Base-by-base conservation (phyloP, 2,888 invertebrate species). In the Phrixothrix hirtus region DNA sequence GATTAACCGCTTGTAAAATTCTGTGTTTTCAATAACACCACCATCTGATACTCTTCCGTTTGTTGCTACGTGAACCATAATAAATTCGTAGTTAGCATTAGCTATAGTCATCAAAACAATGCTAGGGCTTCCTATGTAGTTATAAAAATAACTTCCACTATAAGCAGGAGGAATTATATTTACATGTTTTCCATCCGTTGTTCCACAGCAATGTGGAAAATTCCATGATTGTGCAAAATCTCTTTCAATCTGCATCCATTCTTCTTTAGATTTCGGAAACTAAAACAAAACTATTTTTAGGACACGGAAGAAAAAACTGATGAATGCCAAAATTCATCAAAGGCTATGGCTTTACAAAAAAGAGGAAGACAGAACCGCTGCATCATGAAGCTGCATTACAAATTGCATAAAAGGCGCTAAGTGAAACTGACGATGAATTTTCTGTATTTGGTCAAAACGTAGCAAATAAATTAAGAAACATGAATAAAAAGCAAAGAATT, bases 1-100 rank as follows among this genome's bases (percentile, higher is more conserved):
- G 9, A 2, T 2, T 4, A 4, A 4, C 10, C 10, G 9, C 10
- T 27, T 27, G 27, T 7, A 27, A 27, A 27, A 27, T 27, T 27
- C 10, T 4, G 27, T 27, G 10, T 27, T 27, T 27, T 27, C 9
- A 9, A 27, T 27, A 10, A 7, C 27, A 4, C 27, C n/a, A n/a
- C n/a, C n/a, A n/a, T n/a, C n/a, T n/a, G n/a, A n/a, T 27, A 27
- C 9, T 27, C 27, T 27, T 27, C 27, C 27, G 27, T 27, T 27
- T 27, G 27, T 27, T 27, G n/a, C 27, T 27, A 2, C 27, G 27
- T 27, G 27, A 4, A 27, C 27, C 27, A 27, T 27, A 9, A 5
- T 27, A 27, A 27, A 27, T 27, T 27, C 9, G 2, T 27, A 9
- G 10, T 27, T 27, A 27, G 2, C 27, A 27, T 27, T 27, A 2